phyloP scores from a whole-genome alignment of 2,113 vertebrate species.

The Eulemur macaco region DNA sequence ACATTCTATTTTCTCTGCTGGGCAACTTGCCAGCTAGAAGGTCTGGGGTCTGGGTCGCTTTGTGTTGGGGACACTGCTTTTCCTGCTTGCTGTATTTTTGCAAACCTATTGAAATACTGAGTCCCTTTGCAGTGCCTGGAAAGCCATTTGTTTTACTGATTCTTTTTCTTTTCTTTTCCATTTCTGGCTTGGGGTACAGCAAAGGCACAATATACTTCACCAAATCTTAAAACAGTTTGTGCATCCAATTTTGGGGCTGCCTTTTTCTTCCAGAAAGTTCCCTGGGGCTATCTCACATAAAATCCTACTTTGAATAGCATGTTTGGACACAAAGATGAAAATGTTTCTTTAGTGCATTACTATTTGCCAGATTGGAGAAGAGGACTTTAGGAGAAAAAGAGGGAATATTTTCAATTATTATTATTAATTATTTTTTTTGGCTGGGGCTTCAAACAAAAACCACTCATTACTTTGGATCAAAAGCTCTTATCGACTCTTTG shows the following conservation, averaged over 20 bases:
- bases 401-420: not conserved
- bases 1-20: not conserved
- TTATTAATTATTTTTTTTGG: not conserved
- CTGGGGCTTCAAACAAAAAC: not conserved
- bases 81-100: not conserved
- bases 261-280: slow-evolving; percentile 42
- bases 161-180: slow-evolving; percentile 27
- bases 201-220: not conserved
- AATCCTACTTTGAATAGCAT: slow-evolving; percentile 30
- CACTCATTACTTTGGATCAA: not conserved
- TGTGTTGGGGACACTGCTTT: not conserved
- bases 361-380: not conserved
- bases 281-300: not conserved
- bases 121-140: not conserved
- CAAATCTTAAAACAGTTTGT: slow-evolving; percentile 56
- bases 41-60: not conserved
- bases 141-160: not conserved
- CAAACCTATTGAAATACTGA: not conserved
- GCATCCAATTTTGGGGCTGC: slow-evolving; percentile 55
- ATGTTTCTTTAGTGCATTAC: not conserved
- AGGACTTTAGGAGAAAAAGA: not conserved
- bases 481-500: not conserved
- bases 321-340: slow-evolving; percentile 26
- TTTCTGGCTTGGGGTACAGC: not conserved
- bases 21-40: not conserved